Conservation (phyloP, 2,113 vertebrate genomes). For the Macrotus californicus region DNA sequence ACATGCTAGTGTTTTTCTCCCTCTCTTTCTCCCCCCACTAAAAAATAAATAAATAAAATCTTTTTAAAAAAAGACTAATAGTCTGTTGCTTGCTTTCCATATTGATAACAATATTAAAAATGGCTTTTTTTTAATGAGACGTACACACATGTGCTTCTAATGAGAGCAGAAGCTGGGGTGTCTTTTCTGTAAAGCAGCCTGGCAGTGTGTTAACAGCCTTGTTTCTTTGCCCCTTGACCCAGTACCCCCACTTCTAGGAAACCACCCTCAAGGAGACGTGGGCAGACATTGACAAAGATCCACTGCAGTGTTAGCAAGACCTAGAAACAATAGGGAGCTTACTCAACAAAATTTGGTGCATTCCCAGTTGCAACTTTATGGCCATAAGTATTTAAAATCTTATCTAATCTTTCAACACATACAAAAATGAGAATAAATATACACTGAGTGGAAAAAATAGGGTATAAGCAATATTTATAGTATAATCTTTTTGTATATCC, state of each 20-base stretch:
- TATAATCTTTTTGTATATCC: not conserved
- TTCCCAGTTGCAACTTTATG: not conserved
- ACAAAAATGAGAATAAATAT: not conserved
- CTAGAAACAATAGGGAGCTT: not conserved
- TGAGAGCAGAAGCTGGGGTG: not conserved
- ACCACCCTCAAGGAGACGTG: not conserved
- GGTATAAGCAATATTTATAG: not conserved
- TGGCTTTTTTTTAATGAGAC: not conserved
- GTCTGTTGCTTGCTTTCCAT: slow-evolving; percentile 1
- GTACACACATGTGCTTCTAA: not conserved
- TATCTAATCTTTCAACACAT: not conserved
- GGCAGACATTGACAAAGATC: slow-evolving; percentile 34
- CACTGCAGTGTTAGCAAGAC: not conserved
- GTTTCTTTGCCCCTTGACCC: slow-evolving; percentile 42
- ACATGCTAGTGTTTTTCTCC: too few relatives aligned
- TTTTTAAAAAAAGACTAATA: not conserved
- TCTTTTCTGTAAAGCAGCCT: slow-evolving; percentile 44
- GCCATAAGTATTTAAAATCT: not conserved
- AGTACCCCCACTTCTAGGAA: slow-evolving; percentile 59
- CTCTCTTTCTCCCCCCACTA: too few relatives aligned
- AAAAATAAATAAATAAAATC: too few relatives aligned
- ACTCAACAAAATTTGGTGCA: not conserved
- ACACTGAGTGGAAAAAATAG: not conserved
- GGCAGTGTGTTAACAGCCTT: slow-evolving; percentile 15
- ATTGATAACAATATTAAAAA: not conserved